Conservation (phyloP, 2,113 vertebrate genomes). For the Stictonetta naevosa region DNA sequence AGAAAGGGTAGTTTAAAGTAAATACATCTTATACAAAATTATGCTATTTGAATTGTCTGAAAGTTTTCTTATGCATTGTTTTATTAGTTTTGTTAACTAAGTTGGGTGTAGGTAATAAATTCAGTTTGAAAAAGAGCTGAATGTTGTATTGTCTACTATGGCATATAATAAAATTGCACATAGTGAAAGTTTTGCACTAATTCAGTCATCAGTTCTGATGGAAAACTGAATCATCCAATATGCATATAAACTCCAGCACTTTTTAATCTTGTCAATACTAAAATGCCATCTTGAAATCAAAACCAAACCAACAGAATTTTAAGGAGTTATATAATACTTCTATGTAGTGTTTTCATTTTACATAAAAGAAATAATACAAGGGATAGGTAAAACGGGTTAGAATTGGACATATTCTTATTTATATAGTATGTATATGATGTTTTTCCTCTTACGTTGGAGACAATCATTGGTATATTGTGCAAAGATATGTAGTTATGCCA, state of each 20-base stretch:
- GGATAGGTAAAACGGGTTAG: not conserved
- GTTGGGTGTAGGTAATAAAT: not conserved
- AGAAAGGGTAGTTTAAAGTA: not conserved
- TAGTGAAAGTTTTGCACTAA: constrained; percentile 11
- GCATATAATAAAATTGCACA: not conserved
- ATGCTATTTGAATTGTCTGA: not conserved
- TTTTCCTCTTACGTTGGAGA: not conserved
- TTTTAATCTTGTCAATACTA: not conserved
- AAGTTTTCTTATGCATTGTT: not conserved
- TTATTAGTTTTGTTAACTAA: constrained; percentile 43
- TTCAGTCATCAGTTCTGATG: not conserved
- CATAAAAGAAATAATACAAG: not conserved
- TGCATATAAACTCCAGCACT: not conserved
- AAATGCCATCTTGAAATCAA: not conserved
- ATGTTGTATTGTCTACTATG: not conserved
- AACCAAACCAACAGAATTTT: not conserved
- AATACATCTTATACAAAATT: constrained; percentile 52
- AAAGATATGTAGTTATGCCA: not conserved
- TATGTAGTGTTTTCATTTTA: not conserved
- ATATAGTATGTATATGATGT: not conserved
- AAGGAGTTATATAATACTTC: not conserved
- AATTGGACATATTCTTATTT: not conserved
- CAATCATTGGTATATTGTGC: not conserved
- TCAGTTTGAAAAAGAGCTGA: not conserved
- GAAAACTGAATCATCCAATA: not conserved